These are phyloP conservation scores for Antennarius striatus DNA, from an alignment of 2,113 vertebrate species.

Conservation along the genomic window DNA sequence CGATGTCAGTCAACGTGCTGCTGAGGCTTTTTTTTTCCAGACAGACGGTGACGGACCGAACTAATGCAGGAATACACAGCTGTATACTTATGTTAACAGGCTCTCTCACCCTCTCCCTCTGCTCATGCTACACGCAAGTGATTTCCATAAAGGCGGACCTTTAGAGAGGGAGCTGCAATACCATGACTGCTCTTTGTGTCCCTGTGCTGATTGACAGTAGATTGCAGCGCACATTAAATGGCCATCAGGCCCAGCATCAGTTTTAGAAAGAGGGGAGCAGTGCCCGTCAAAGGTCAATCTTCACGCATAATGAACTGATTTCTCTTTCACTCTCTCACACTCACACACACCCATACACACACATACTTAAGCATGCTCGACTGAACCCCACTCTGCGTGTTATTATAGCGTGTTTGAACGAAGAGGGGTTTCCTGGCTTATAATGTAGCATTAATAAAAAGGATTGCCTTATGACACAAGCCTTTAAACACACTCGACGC, in stretches of 20 bases:
- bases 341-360: constrained; percentile 13
- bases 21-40: constrained; percentile 17
- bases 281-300: constrained; percentile 71
- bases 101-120: constrained; percentile 15
- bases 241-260: constrained; percentile 76
- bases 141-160: constrained; percentile 77
- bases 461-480: constrained; percentile 36
- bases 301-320: constrained; percentile 73
- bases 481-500: constrained; percentile 28
- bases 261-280: constrained; percentile 64
- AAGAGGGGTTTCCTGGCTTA: constrained; percentile 33
- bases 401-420: constrained; percentile 45
- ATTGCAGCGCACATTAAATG: constrained; percentile 78
- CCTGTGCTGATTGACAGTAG: constrained; percentile 75
- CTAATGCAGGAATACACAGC: constrained; percentile 23
- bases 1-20: constrained; percentile 14
- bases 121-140: constrained; percentile 42
- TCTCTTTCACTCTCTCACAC: constrained; percentile 12
- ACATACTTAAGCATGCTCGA: background rate
- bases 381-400: constrained; percentile 5
- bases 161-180: constrained; percentile 69
- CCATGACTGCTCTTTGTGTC: constrained; percentile 74
- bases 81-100: constrained; percentile 4
- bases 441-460: constrained; percentile 52
- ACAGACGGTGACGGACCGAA: constrained; percentile 22